Base-by-base conservation (phyloP, 2,113 vertebrate species). In the Ailurus styani region DNA sequence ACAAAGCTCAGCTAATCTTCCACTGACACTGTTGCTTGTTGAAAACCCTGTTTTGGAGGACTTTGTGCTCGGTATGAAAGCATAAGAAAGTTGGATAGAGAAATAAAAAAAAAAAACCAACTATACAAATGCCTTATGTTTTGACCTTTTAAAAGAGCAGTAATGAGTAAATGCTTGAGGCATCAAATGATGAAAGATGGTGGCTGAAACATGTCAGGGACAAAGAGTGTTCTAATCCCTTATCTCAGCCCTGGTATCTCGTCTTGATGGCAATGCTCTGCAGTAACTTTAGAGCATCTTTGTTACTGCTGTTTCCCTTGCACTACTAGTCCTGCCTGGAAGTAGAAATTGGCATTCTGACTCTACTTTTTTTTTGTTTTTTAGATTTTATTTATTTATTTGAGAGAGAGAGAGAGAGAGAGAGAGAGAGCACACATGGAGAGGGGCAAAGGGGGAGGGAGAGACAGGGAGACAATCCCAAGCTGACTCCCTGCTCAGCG, bases 191-290 rank as follows among this genome's bases (percentile, higher is more conserved):
- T 40, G 20, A 62, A 83, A 84, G 14, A 47, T 64, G 62, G 14
- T 73, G 34, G 12, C 42, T 64, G 6, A 90, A 68, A 72, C 62
- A 72, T 40, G 73, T 93, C 34, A 75, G 12, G 14, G 1, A 34
- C 2, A 1, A 27, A 31, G 78, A 31, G 5, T 25, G 5, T 47
- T 77, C 25, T 2, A 31, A 1, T 62, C 0, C 21, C 12, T 25
- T 62, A 31, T 8, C 0, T 68, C 37, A 82, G 17, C 15, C 15
- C 45, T 60, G 27, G 7, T 8, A 14, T 27, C 21, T 45, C 54
- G 45, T 75, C 50, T 83, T 57, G 57, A 14, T 1, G 14, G 6
- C 18, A 27, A 27, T 34, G 14, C 31, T 75, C 60, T 54, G 2
- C 3, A 29, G 17, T 68, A 21, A 75, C 27, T 37, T 77, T 21